Evolutionary conservation across 2,797 vertebrate genomes (phyloP).

Genomic region (Mormyrus hasselquistii): DNA sequence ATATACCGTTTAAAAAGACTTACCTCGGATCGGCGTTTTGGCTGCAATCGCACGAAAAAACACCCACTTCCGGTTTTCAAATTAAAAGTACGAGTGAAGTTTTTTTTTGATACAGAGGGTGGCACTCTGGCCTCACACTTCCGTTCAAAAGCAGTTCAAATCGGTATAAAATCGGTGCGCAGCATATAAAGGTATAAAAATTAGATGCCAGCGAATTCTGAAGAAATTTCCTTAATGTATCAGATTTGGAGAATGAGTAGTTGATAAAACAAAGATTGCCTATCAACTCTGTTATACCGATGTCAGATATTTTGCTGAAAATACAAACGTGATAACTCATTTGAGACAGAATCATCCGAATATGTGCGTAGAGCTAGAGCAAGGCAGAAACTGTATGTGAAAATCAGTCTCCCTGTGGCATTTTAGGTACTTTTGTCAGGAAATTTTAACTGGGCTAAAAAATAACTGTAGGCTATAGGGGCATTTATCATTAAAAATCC

Average conservation of each 20-base stretch:
- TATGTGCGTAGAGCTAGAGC: not conserved
- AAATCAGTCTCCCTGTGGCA: not conserved
- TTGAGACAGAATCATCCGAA: not conserved
- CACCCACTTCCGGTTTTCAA: not conserved
- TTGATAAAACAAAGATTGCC: not conserved
- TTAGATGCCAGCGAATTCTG: not conserved
- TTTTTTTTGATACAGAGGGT: not conserved
- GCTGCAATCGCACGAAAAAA: not conserved
- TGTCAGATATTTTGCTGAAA: not conserved
- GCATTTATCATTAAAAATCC: not conserved
- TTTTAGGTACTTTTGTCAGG: not conserved
- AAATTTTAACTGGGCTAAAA: not conserved
- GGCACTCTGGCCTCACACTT: not conserved
- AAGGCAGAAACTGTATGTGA: not conserved
- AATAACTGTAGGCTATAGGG: not conserved
- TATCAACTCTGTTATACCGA: not conserved
- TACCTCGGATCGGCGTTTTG: not conserved
- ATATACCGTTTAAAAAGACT: not conserved
- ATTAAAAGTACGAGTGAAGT: not conserved
- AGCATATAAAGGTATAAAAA: not conserved
- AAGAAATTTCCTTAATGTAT: not conserved
- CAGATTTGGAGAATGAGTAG: not conserved
- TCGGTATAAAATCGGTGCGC: not conserved
- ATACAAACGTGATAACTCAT: not conserved
- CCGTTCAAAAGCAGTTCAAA: not conserved